Evolutionary conservation across 2,888 invertebrate genomes (phyloP).

Genomic region (Stenodema calcarata): DNA sequence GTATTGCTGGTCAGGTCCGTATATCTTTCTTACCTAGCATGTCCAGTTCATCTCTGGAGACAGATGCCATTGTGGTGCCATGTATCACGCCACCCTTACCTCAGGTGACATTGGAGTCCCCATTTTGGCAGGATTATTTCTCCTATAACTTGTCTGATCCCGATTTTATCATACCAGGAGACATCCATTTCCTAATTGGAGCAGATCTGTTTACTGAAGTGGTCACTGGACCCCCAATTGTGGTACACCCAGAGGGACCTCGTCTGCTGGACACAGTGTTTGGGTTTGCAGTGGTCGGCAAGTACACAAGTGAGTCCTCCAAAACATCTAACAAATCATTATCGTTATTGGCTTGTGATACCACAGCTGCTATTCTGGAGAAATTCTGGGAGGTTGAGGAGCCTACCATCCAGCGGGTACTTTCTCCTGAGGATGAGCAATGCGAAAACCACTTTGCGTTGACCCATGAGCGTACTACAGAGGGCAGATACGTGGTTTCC

Average conservation of each 20-base stretch:
- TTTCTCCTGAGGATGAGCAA: background rate
- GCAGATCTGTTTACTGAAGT: conserved; percentile 23
- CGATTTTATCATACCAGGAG: background rate
- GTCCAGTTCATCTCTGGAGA: background rate
- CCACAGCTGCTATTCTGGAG: background rate
- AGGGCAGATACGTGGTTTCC: background rate
- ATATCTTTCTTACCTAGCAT: background rate
- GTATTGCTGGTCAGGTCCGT: background rate
- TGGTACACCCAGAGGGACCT: background rate
- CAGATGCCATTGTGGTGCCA: too few species aligned
- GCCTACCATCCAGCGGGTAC: background rate
- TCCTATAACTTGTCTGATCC: background rate
- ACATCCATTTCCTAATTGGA: conserved; percentile 2
- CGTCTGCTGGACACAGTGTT: background rate
- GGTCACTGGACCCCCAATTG: background rate
- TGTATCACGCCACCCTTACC: conserved; percentile 37
- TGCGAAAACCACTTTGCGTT: background rate
- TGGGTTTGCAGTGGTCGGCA: conserved; percentile 4
- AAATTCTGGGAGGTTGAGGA: conserved; percentile 27
- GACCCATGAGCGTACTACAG: background rate
- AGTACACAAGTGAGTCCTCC: background rate
- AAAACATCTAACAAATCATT: background rate
- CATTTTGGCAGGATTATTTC: background rate
- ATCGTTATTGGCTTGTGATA: background rate
- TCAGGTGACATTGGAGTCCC: background rate